Base-by-base conservation (phyloP, 2,113 vertebrate species). In the Hiodon tergisus region DNA sequence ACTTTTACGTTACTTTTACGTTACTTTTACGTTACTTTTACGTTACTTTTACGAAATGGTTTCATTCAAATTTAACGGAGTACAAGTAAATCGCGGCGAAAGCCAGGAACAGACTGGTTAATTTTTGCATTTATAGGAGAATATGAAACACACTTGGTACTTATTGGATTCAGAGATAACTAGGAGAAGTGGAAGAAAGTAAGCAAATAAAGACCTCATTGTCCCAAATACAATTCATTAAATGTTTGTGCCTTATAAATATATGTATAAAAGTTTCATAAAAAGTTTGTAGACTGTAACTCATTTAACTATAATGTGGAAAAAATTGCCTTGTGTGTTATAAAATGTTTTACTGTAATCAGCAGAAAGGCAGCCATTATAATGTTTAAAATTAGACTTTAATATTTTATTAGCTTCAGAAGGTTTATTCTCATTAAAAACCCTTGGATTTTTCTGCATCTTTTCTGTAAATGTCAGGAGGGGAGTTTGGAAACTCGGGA, bases 351-450 rank as follows among this genome's bases (percentile, higher is more conserved):
- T 91, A 93, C 92, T 92, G 91, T 92, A 89, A 82, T 82, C 77
- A 90, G 91, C 91, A 91, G 92, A 92, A 87, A 93, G 86, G 85
- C 87, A 90, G 90, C 89, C 87, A 89, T 93, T 93, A 91, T 93
- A 93, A 93, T 93, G 90, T 93, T 94, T 93, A 93, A 93, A 94
- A 93, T 94, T 93, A 92, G 92, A 93, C 90, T 94, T 94, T 93
- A 94, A 94, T 94, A 94, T 94, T 94, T 94, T 91, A 94, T 93
- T 91, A 91, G 90, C 89, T 86, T 87, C 83, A 90, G 88, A 87
- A 90, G 91, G 91, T 93, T 94, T 93, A 92, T 91, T 94, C 88
- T 94, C 91, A 92, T 94, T 91, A 93, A 93, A 93, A 89, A 76
- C 87, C 85, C 88, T 91, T 88, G 88, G 89, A 89, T 91, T 88